A percentile compares a stretch with the other conserved stretches of the same genome.
These are phyloP conservation scores for Therioaphis trifolii DNA, from an alignment of 2,888 invertebrate species.

Conservation along the genomic window DNA sequence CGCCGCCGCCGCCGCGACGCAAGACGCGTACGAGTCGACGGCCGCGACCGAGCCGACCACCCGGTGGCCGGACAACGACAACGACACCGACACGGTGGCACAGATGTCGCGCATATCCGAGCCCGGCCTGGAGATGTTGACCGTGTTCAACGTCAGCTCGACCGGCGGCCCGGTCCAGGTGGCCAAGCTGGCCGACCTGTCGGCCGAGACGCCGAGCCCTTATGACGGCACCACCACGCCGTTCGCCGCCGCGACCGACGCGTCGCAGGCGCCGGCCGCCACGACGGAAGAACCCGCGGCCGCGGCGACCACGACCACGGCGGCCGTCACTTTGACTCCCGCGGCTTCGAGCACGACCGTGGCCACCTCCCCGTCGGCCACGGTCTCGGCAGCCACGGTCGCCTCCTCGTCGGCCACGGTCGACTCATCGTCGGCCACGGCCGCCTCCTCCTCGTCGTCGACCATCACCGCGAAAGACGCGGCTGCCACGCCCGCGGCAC, in stretches of 20 bases:
- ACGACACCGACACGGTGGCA: conserved; percentile 14
- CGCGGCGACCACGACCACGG: neutral
- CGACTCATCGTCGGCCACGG: neutral
- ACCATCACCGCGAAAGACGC: neutral
- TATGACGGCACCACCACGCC: conserved; percentile 20
- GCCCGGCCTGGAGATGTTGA: conserved; percentile 39
- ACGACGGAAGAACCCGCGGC: neutral
- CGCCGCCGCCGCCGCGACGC: neutral
- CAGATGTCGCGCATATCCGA: conserved; percentile 14
- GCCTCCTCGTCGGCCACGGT: neutral
- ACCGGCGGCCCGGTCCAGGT: conserved; percentile 23
- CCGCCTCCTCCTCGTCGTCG: neutral
- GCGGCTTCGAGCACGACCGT: neutral
- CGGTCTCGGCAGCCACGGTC: neutral
- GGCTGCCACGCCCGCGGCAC: neutral
- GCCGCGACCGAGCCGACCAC: neutral
- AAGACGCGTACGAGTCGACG: conserved; percentile 32
- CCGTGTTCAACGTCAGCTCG: conserved; percentile 52
- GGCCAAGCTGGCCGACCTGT: conserved; percentile 31
- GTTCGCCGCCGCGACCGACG: neutral
- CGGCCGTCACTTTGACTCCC: neutral
- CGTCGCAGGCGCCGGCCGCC: neutral
- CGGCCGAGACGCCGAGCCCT: neutral
- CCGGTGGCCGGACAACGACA: neutral
- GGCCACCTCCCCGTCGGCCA: neutral